Evolutionary conservation across 2,888 invertebrate species (phyloP).

Genomic region (Apotomis turbidana): DNA sequence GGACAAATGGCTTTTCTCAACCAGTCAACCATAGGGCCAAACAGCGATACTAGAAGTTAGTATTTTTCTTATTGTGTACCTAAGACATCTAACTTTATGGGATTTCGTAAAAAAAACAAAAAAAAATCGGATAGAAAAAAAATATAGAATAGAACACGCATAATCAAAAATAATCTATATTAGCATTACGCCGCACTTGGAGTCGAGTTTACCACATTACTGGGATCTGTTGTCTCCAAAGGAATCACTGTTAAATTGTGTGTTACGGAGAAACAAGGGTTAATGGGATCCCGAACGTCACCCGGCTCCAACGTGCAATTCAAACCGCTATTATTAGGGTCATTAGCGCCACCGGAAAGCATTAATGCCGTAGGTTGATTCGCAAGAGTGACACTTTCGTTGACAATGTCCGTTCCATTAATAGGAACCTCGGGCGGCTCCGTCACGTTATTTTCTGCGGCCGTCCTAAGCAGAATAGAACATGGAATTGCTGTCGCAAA

Average conservation of each 20-base stretch:
- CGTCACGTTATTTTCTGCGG: conserved; percentile 79
- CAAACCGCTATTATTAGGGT: conserved; percentile 46
- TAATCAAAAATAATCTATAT: neutral
- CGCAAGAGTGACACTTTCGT: conserved; percentile 47
- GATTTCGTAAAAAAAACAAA: neutral
- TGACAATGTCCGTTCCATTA: conserved; percentile 50
- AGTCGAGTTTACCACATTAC: conserved; percentile 28
- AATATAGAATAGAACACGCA: neutral
- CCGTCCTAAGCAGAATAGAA: conserved; percentile 72
- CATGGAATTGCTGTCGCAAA: conserved; percentile 79
- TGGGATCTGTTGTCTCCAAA: conserved; percentile 46
- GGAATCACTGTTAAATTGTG: conserved; percentile 75
- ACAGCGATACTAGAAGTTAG: too few relatives aligned
- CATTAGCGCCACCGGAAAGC: conserved; percentile 51
- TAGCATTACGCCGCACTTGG: conserved; percentile 35
- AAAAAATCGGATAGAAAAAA: neutral
- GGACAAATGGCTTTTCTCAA: too few relatives aligned
- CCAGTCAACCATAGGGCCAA: too few relatives aligned
- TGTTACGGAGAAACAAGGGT: conserved; percentile 70
- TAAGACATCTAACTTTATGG: too few relatives aligned
- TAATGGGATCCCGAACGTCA: conserved; percentile 70
- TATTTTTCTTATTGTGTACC: too few relatives aligned
- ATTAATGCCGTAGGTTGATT: conserved; percentile 58
- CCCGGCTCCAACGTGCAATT: conserved; percentile 64
- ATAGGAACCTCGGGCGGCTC: conserved; percentile 59